These are phyloP conservation scores for Hemicentrotus pulcherrimus DNA, from an alignment of 35 echinoderm and acorn worm species.

Conservation along the genomic window DNA sequence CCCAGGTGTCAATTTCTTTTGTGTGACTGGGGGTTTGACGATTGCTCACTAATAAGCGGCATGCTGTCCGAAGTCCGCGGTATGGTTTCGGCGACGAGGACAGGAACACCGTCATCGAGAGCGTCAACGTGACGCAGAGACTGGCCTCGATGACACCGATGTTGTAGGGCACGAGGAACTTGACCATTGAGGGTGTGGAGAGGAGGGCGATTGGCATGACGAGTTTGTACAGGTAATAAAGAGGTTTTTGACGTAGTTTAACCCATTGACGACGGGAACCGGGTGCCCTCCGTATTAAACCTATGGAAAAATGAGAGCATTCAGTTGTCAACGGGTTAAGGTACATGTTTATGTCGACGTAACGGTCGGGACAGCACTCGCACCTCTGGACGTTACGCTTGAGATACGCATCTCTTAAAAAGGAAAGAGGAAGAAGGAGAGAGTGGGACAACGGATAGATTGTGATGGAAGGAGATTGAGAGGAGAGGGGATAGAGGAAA, in stretches of 20 bases:
- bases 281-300: no score
- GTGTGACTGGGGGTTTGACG: no score
- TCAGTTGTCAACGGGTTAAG: no score
- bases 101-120: conserved; percentile 94
- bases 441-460: no score
- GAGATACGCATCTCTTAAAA: no score
- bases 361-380: conserved; percentile 82
- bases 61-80: conserved; percentile 87
- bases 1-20: conserved; percentile 63
- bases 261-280: no score
- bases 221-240: conserved; percentile 94
- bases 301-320: no score
- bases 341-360: conserved; percentile 84
- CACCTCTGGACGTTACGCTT: no score
- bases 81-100: conserved; percentile 94
- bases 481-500: no score
- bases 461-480: no score
- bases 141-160: conserved; percentile 96
- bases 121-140: conserved; percentile 85
- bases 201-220: conserved; percentile 93
- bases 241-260: conserved; percentile 75
- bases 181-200: conserved; percentile 88
- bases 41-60: conserved; percentile 87
- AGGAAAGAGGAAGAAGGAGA: no score
- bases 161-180: conserved; percentile 97